Evolutionary conservation across 1,140 invertebrate species (phyloP).

Genomic region (Drosophila miranda): DNA sequence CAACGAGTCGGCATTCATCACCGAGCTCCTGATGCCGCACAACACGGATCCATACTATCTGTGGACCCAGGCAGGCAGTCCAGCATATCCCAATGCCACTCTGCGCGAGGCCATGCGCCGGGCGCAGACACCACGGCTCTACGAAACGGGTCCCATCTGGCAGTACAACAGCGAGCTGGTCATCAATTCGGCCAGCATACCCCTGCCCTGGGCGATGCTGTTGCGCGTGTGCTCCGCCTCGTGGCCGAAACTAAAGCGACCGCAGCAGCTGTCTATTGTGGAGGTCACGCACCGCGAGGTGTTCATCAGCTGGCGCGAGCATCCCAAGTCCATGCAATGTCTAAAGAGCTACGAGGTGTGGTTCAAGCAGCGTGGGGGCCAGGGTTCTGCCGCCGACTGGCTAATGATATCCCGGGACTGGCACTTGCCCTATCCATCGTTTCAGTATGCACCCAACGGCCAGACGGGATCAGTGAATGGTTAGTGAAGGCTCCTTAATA

Average conservation of each 20-base stretch:
- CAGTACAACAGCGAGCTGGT: conserved; percentile 69
- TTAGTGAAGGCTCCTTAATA: conserved; percentile 16
- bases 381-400: conserved; percentile 47
- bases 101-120: conserved; percentile 63
- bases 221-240: conserved; percentile 70
- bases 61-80: conserved; percentile 59
- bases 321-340: conserved; percentile 60
- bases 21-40: conserved; percentile 80
- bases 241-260: conserved; percentile 51
- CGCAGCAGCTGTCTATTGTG: conserved; percentile 56
- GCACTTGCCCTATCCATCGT: conserved; percentile 79
- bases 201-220: conserved; percentile 68
- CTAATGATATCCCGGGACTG: conserved; percentile 51
- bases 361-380: conserved; percentile 52
- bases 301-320: conserved; percentile 72
- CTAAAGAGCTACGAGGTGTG: conserved; percentile 77
- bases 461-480: conserved; percentile 59
- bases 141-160: conserved; percentile 67
- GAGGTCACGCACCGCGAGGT: conserved; percentile 66
- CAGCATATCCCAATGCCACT: conserved; percentile 70
- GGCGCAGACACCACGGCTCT: conserved; percentile 58
- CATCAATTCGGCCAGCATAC: conserved; percentile 63
- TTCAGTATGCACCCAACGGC: conserved; percentile 61
- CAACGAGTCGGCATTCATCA: conserved; percentile 72
- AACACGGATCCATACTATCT: conserved; percentile 69